Conservation (phyloP, 2,888 invertebrate genomes). For the Meiosimyza decipiens region DNA sequence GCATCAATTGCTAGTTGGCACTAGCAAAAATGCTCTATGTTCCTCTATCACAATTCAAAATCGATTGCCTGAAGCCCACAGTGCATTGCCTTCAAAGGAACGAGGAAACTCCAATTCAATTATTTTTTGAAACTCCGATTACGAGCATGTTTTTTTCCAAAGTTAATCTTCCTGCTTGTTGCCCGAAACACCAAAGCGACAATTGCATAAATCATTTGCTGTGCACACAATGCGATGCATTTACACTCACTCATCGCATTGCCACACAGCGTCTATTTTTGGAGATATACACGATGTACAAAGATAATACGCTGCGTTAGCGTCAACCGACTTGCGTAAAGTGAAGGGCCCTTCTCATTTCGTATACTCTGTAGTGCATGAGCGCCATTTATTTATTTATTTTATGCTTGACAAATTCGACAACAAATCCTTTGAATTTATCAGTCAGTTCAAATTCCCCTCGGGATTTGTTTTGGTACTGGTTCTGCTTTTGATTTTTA, state of each 20-base stretch:
- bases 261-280: slow-evolving; percentile 23
- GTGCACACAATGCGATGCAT: background rate
- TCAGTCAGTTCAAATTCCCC: slow-evolving; percentile 31
- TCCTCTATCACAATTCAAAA: background rate
- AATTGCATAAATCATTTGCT: slow-evolving; percentile 35
- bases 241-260: slow-evolving; percentile 8
- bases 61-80: background rate
- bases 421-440: slow-evolving; percentile 50
- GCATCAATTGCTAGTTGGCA: too few species aligned
- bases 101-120: background rate
- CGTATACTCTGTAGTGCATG: background rate
- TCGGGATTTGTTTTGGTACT: slow-evolving; percentile 12
- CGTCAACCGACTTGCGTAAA: background rate
- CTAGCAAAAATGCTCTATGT: too few species aligned
- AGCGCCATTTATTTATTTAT: slow-evolving; percentile 42
- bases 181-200: background rate
- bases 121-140: slow-evolving; percentile 14
- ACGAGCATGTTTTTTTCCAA: background rate
- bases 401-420: slow-evolving; percentile 50
- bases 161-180: background rate
- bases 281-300: background rate
- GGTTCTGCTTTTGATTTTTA: slow-evolving; percentile 7
- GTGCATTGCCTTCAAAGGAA: background rate
- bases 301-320: background rate
- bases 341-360: background rate